Base-by-base conservation (phyloP, 2,797 vertebrate genomes). In the Alauda arvensis region DNA sequence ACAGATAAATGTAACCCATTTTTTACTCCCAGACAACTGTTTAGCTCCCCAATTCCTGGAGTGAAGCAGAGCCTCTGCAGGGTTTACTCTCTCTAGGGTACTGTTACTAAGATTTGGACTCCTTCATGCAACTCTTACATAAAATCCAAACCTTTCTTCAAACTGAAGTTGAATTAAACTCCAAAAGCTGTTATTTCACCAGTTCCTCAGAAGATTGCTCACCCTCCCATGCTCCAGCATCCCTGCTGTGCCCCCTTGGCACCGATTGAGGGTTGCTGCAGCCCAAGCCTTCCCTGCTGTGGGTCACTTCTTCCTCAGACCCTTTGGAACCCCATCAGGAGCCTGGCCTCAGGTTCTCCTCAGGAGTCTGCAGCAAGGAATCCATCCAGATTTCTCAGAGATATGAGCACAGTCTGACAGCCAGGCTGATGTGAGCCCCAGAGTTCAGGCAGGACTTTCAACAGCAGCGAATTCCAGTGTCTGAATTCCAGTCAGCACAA, bases 381-480 rank as follows among this genome's bases (percentile, higher is more conserved):
- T 28, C 37, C 26, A 12, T 5, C 14, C 74, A 34, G 3, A 15
- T 16, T 57, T 67, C 53, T 53, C 31, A 69, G 46, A 4, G 14
- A 6, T 26, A 18, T 7, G 13, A 46, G n/a, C 49, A n/a, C 7
- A 26, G 29, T 48, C 68, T 56, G 59, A 21, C 3, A 85, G 65
- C 24, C 34, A 26, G 34, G 23, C 28, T 48, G 7, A 19, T 1
- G 6, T 1, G 20, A 51, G 10, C 40, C 46, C 46, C 13, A 2
- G 1, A 60, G 63, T 24, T 56, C 57, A 51, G 25, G 26, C 72
- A 69, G 60, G 23, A 67, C 37, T 39, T 52, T 43, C n/a, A 60
- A 10, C 4, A 55, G 51, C 7, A 12, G 29, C 0, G 0, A 83
- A 39, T 77, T 56, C 6, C 18, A 43, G 11, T 6, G 34, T 15